Conservation (phyloP, 2,888 invertebrate species). For the Ichneumon xanthorius region DNA sequence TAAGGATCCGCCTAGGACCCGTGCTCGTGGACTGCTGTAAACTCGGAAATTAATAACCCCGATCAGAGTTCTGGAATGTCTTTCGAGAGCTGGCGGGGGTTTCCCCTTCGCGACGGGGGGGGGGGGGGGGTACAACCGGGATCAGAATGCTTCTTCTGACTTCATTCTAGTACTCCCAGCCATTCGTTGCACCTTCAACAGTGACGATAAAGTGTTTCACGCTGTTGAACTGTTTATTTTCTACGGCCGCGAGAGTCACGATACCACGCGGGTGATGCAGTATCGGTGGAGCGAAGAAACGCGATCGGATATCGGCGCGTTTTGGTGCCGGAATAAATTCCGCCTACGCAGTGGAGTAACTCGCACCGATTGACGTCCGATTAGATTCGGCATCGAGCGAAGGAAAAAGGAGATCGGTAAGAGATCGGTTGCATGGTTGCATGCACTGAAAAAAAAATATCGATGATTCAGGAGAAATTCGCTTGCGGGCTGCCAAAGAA, state of each 20-base stretch:
- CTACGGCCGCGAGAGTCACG: too few species aligned
- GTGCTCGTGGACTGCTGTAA: slow-evolving; percentile 66
- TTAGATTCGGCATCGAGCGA: background rate
- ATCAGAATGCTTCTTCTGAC: slow-evolving; percentile 26
- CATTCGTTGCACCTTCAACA: background rate
- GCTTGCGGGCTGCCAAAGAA: too few species aligned
- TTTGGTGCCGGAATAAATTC: slow-evolving; percentile 7
- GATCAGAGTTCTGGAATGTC: slow-evolving; percentile 60
- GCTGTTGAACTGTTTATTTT: background rate
- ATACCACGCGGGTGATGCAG: slow-evolving; percentile 1
- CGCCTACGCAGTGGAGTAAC: background rate
- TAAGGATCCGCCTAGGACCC: slow-evolving; percentile 53
- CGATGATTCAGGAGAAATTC: too few species aligned
- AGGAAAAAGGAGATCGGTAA: background rate
- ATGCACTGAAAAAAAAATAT: too few species aligned
- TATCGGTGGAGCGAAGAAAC: background rate
- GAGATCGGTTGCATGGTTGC: background rate
- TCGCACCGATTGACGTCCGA: background rate
- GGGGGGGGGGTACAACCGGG: slow-evolving; percentile 9
- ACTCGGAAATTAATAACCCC: slow-evolving; percentile 76
- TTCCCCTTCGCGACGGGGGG: slow-evolving; percentile 50
- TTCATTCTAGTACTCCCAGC: slow-evolving; percentile 24
- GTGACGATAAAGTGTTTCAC: background rate
- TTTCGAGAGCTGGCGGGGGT: slow-evolving; percentile 26
- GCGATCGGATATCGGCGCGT: slow-evolving; percentile 12